Evolutionary conservation across 2,113 vertebrate genomes (phyloP), one percentile per base, ranked within the genome.

Genomic region (Myocastor coypus): DNA sequence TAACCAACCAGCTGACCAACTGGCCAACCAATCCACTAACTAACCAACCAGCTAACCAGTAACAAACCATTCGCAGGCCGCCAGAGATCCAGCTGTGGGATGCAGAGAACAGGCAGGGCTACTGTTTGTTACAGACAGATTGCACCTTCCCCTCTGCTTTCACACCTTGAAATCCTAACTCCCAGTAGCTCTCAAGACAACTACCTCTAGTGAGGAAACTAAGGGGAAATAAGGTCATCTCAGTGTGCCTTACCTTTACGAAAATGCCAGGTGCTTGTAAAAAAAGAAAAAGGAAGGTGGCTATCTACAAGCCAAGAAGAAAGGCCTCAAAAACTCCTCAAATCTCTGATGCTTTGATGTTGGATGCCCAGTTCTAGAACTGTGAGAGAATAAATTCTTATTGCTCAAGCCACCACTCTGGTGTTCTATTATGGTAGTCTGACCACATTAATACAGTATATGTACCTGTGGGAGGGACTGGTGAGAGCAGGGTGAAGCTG

Each of bases 201-300:
- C 30, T 87, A 5, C 84, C 69, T 80, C 94, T 89, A 71, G 95
- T 57, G 37, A 84, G 7, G 37, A 80, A 87, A 75, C 82, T 82
- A 75, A 77, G 7, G 46, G 50, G 46, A 82, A 88, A 66, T 32
- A 61, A 61, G 28, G 26, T 82, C 42, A 83, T 87, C 12, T 40
- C 22, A 52, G 61, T 64, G 34, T 42, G 11, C 63, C 37, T 40
- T 85, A 46, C 84, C 66, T 86, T 63, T 71, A 52, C 42, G 91
- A 61, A 30, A 87, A 91, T 77, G 50, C 32, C 14, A 1, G 16
- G 37, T 66, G 4, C 46, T 46, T 46, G 46, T 46, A 46, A 46
- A 46, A 46, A 46, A 46, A 46, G 52, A 78, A 16, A 69, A 89
- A 32, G 87, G 55, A 86, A 94, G 16, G 24, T 4, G 20, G 17